A percentile compares a stretch with the other conserved stretches of the same genome.
Conservation (phyloP, 2,113 vertebrate species). For the Phainopepla nitens region DNA sequence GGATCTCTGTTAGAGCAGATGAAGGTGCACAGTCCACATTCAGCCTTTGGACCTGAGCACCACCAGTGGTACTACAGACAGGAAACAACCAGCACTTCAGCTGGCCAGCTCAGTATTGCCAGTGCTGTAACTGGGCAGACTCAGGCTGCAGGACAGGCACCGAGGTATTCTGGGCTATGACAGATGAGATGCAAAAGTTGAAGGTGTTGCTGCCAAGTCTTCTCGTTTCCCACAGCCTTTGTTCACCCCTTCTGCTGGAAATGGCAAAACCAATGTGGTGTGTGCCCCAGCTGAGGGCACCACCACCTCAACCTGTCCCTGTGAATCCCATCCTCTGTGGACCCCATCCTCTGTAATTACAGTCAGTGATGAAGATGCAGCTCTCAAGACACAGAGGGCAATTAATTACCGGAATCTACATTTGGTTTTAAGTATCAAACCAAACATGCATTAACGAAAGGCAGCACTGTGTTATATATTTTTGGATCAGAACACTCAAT, state of each 20-base stretch:
- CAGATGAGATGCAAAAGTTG: background rate
- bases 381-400: background rate
- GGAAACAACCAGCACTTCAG: background rate
- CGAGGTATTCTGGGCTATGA: background rate
- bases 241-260: background rate
- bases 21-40: background rate
- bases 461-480: background rate
- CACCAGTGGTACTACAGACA: background rate
- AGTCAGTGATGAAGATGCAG: background rate
- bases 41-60: background rate
- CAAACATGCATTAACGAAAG: background rate
- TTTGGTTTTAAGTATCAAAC: background rate
- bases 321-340: background rate
- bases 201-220: background rate
- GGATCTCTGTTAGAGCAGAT: background rate
- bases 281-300: accelerated
- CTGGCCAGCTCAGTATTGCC: background rate
- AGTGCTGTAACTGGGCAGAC: background rate
- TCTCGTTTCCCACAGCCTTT: background rate
- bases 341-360: background rate
- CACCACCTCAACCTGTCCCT: background rate
- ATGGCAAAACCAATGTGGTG: accelerated
- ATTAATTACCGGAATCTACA: background rate
- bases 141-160: background rate
- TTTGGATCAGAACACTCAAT: background rate